Base-by-base conservation (phyloP, 2,797 vertebrate genomes). In the Champsocephalus gunnari region DNA sequence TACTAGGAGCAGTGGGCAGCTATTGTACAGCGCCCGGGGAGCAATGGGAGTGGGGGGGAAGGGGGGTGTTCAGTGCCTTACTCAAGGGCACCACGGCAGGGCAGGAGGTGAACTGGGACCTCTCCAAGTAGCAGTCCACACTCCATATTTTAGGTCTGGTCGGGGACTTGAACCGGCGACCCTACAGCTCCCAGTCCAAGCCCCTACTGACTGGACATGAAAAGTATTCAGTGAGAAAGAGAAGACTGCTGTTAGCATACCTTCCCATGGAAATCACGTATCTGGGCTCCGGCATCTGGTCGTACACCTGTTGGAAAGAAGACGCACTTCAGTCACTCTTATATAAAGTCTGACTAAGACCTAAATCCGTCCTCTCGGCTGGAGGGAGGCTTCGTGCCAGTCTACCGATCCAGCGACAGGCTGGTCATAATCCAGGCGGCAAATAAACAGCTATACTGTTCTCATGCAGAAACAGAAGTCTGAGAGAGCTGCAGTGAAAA, bases 181-280 rank as follows among this genome's bases (percentile, higher is more conserved):
- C 28, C 28, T 28, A 28, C 28, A 28, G 28, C 28, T 28, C 28
- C 28, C 28, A 28, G 28, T 28, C 4, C 28, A 4, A 28, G 4
- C 28, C 28, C 28, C 28, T 28, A 28, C 28, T 28, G 28, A 28
- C 28, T 28, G 4, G 28, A 28, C 28, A 28, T 71, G 17, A 28
- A 61, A 16, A 28, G 16, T 41, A 55, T 73, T 13, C 13, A 6
- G 24, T 9, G 67, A 24, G 17, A 38, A 61, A 34, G 45, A 53
- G 32, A 1, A 8, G 12, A 16, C n/a, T 34, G 48, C 49, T 28
- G 32, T 62, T 62, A 19, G 43, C 75, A 93, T 75, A 99, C 98
- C 98, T 99, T 77, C 98, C 98, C 98, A 99, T 99, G 76, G 98
- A 99, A 62, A 99, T 95, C 0, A 99, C 98, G 0, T 99, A 99